Evolutionary conservation across 2,888 invertebrate genomes (phyloP), one percentile per base, ranked within the genome.

Genomic region (Metacarcinus magister): DNA sequence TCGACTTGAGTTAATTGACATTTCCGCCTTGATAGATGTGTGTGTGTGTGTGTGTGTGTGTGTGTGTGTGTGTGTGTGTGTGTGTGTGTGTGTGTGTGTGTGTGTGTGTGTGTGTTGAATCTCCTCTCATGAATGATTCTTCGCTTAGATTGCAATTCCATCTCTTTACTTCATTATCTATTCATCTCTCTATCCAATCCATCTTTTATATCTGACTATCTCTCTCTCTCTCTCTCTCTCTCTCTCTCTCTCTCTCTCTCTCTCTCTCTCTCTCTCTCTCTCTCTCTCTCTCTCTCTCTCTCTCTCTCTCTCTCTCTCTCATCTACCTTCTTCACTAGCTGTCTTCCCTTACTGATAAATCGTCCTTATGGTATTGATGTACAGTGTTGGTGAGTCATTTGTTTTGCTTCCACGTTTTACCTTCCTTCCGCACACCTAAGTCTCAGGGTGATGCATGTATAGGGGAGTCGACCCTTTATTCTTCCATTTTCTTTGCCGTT

Each of bases 1-100:
- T 23, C 82, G 3, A 32, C 82, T 32, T 8, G 82, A 82, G 82
- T 82, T 82, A 82, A 82, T 82, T 82, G 82, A 82, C 82, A 82
- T 32, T 82, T 82, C 82, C 82, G 82, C 82, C 82, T 32, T 82
- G 82, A 82, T 82, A 32, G 82, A 82, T 82, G 82, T 23, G 82
- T 19, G 82, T 82, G 67, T 67, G 67, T 54, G 54, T 54, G 54
- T 54, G 54, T 54, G 67, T 67, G 67, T 67, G 19, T 67, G 67
- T 19, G 67, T 67, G 67, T 67, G 67, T 67, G 19, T 67, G 67
- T 19, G 67, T 67, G 23, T 54, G 54, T 54, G 54, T 54, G 54
- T 54, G 54, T 54, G 54, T 54, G 54, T 54, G 54, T 54, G 54
- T 54, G 54, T 54, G 54, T 54, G 54, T 82, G 82, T 23, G 82